A percentile compares a stretch with the other conserved stretches of the same genome.
Evolutionary conservation across 2,113 vertebrate species (phyloP).

Genomic region (Arothron firmamentum): DNA sequence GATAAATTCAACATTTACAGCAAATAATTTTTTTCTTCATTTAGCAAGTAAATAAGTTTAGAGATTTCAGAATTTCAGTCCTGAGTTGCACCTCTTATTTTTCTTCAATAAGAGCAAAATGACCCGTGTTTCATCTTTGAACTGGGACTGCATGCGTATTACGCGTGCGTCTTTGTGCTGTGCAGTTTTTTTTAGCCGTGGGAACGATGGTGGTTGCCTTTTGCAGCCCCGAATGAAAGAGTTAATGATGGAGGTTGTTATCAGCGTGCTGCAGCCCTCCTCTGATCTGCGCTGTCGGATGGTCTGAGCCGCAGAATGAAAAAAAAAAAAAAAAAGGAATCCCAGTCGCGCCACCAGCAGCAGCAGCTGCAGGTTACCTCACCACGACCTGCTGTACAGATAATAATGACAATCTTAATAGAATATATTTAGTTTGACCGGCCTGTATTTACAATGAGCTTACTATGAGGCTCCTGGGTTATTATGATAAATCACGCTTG

Average conservation of each 20-base stretch:
- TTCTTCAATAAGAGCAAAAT: too few relatives aligned
- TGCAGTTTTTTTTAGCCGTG: conserved; percentile 2
- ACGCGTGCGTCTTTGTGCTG: neutral
- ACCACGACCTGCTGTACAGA: conserved; percentile 22
- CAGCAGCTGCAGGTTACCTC: conserved; percentile 26
- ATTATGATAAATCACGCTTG: neutral
- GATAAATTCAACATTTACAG: too few relatives aligned
- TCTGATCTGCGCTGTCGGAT: conserved; percentile 61
- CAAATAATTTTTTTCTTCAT: too few relatives aligned
- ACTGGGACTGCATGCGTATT: too few relatives aligned
- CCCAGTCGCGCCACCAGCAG: conserved; percentile 37
- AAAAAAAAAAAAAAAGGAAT: conserved; percentile 57
- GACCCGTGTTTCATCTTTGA: too few relatives aligned
- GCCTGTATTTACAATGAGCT: neutral
- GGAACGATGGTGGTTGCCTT: conserved; percentile 37
- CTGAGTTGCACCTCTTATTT: too few relatives aligned
- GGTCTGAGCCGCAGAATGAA: conserved; percentile 51
- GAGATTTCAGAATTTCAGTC: too few relatives aligned
- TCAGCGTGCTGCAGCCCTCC: conserved; percentile 70
- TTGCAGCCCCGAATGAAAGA: conserved; percentile 49
- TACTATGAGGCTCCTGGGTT: neutral
- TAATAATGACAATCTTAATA: conserved; percentile 11
- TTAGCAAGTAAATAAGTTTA: too few relatives aligned
- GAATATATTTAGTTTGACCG: neutral
- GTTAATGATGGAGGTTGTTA: conserved; percentile 72